Evolutionary conservation across 30 jellyfish, hydroid and myxozoan species (phyloP).

Genomic region (Hydractinia symbiolongicarpus): DNA sequence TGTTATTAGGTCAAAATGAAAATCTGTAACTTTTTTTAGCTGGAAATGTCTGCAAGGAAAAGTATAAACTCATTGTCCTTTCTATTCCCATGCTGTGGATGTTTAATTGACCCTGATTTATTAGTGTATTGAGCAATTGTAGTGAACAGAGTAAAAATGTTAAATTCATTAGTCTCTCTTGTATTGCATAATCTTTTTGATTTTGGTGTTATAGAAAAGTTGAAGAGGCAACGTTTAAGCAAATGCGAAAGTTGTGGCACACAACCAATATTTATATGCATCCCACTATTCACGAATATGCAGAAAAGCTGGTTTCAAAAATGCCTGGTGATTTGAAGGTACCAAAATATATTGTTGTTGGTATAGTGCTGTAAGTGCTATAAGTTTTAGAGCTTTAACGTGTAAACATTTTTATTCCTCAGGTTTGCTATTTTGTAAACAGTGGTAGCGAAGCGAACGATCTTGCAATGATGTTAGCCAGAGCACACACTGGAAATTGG

Average conservation of each 20-base stretch:
- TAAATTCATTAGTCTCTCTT: too few species aligned
- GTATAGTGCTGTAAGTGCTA: not conserved
- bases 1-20: too few species aligned
- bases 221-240: slow-evolving; percentile 56
- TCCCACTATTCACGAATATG: slow-evolving; percentile 53
- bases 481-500: slow-evolving; percentile 84
- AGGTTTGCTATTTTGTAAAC: slow-evolving; percentile 88
- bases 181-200: too few species aligned
- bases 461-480: slow-evolving; percentile 79
- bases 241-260: slow-evolving; percentile 85
- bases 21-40: too few species aligned
- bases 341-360: not conserved
- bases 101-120: too few species aligned
- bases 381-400: not conserved
- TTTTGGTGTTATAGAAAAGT: slow-evolving; percentile 24
- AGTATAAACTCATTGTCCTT: too few species aligned
- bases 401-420: not conserved
- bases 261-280: slow-evolving; percentile 84
- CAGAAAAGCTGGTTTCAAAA: slow-evolving; percentile 77
- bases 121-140: too few species aligned
- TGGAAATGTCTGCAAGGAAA: too few species aligned
- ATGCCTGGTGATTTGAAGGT: slow-evolving; percentile 93
- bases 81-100: too few species aligned
- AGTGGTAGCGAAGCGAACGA: slow-evolving; percentile 99
- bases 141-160: too few species aligned